These are phyloP conservation scores for Passer montanus DNA, from an alignment of 2,113 vertebrate species.

Conservation along the genomic window DNA sequence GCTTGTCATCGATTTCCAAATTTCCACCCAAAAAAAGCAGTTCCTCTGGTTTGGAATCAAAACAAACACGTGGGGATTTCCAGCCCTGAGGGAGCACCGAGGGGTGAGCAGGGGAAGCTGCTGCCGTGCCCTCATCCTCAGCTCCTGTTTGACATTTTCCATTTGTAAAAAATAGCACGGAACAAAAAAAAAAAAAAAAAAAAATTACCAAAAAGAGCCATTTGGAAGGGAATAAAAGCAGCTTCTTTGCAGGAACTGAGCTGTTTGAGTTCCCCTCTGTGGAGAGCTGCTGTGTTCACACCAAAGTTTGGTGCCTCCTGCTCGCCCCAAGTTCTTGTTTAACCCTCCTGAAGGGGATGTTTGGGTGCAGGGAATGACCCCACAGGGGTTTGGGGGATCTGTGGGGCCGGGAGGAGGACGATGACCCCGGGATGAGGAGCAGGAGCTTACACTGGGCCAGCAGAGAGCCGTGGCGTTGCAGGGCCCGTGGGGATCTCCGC, in stretches of 20 bases:
- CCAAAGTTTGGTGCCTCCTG: accelerated
- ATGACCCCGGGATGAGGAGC: accelerated
- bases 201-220: not conserved
- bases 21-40: not conserved
- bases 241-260: not conserved
- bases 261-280: not conserved
- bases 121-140: not conserved
- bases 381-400: accelerated
- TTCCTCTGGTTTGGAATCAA: not conserved
- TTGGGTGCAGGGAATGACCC: not conserved
- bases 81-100: not conserved
- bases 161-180: not conserved
- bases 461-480: constrained; percentile 57
- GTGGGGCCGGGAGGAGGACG: accelerated
- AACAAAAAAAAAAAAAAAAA: not conserved
- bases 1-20: not conserved
- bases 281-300: not conserved
- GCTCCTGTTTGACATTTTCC: constrained; percentile 13
- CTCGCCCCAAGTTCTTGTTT: not conserved
- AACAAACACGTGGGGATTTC: not conserved
- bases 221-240: not conserved
- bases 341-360: accelerated
- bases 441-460: constrained; percentile 69
- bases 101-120: not conserved
- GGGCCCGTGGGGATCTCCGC: constrained; percentile 60